Evolutionary conservation across 2,888 invertebrate species (phyloP).

Genomic region (Monochamus alternatus): DNA sequence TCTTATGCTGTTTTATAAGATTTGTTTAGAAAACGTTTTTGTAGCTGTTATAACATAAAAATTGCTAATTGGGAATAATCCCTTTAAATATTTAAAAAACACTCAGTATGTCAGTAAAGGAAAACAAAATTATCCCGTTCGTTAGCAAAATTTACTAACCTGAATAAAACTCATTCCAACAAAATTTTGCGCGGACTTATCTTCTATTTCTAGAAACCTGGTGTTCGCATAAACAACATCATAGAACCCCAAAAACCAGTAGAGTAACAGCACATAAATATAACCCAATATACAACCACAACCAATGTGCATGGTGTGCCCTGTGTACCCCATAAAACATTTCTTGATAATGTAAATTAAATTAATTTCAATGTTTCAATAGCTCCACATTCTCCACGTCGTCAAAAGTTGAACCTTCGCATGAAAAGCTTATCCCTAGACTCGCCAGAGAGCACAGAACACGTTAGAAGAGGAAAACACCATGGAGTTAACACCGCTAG

Average conservation of each 20-base stretch:
- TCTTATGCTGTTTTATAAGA: too few relatives aligned
- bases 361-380: conserved; percentile 37
- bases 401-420: conserved; percentile 95
- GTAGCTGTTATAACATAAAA: too few relatives aligned
- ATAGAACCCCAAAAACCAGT: conserved; percentile 38
- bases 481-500: conserved; percentile 67
- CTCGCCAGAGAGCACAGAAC: conserved; percentile 94
- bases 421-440: conserved; percentile 99
- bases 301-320: conserved; percentile 37
- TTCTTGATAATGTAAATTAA: conserved; percentile 21
- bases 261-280: conserved; percentile 40
- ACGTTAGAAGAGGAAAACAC: conserved; percentile 77
- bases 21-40: too few relatives aligned
- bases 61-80: too few relatives aligned
- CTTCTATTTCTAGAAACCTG: background rate
- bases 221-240: conserved; percentile 40
- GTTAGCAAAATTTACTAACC: too few relatives aligned
- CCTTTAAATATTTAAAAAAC: too few relatives aligned
- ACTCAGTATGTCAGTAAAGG: too few relatives aligned
- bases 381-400: conserved; percentile 97
- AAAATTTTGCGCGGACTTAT: background rate
- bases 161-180: background rate
- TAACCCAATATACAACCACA: conserved; percentile 23
- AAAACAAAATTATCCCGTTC: too few relatives aligned
- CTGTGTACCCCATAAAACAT: conserved; percentile 11